Percentiles rank a stretch among this genome's conserved stretches.
Evolutionary conservation across 2,113 vertebrate genomes (phyloP).

Genomic region (Zosterops borbonicus): DNA sequence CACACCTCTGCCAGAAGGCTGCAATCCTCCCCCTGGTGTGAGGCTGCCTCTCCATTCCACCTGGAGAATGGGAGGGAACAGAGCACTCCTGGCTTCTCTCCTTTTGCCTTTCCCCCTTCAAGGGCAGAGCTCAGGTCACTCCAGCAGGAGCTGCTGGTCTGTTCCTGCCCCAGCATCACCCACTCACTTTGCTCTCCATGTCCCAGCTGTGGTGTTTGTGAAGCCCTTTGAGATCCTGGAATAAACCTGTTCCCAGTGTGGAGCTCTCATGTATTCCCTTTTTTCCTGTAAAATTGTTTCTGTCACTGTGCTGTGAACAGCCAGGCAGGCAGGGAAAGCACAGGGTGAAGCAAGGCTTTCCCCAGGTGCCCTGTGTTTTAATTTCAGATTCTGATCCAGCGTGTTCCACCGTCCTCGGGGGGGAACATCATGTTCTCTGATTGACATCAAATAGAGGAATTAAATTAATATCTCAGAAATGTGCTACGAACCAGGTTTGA

Average conservation of each 20-base stretch:
- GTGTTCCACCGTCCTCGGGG: rapidly evolving
- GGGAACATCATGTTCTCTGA: not conserved
- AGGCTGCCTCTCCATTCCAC: rapidly evolving
- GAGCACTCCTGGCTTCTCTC: not conserved
- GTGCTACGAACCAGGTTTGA: not conserved
- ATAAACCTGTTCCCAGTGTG: not conserved
- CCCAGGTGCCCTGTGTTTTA: not conserved
- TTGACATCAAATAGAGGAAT: not conserved
- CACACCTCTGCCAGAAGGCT: not conserved
- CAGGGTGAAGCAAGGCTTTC: not conserved
- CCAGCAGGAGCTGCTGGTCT: rapidly evolving
- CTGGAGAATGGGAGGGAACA: rapidly evolving
- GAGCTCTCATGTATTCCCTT: not conserved
- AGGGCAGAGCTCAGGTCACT: rapidly evolving
- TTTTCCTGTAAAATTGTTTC: not conserved
- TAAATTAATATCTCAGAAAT: not conserved
- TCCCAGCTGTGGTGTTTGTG: not conserved
- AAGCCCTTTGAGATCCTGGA: not conserved
- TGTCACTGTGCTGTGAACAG: rapidly evolving
- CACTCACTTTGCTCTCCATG: rapidly evolving
- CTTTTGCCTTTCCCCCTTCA: rapidly evolving
- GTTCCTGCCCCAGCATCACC: not conserved
- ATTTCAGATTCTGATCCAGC: not conserved
- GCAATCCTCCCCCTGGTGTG: rapidly evolving
- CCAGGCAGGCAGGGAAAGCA: not conserved